phyloP scores from a whole-genome alignment of 2,888 invertebrate genomes.

The Phytoseiulus persimilis region DNA sequence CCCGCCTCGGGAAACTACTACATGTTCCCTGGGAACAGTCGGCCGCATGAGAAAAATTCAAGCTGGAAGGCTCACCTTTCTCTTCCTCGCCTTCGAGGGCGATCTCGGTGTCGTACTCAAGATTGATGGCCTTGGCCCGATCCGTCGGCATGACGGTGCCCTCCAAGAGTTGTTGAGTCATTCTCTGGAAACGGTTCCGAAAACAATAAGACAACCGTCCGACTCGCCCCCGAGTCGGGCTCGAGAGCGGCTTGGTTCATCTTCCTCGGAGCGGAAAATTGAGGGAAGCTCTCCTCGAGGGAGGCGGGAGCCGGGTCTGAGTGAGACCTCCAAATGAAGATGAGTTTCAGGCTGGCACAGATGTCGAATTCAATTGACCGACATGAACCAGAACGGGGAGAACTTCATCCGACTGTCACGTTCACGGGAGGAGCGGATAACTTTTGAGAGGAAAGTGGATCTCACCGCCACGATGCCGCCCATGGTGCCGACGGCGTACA shows the following conservation, averaged over 20 bases:
- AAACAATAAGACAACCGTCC: background rate
- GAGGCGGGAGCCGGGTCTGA: background rate
- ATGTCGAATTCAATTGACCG: background rate
- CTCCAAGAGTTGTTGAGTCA: conserved; percentile 46
- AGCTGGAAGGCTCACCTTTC: background rate
- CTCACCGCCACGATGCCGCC: conserved; percentile 47
- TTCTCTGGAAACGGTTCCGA: conserved; percentile 43
- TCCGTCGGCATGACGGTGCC: conserved; percentile 46
- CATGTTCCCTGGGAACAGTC: too few relatives aligned
- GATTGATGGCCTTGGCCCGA: conserved; percentile 45
- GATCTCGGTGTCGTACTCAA: conserved; percentile 46
- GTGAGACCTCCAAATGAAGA: background rate
- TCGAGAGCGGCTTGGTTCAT: background rate
- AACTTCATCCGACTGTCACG: too few relatives aligned
- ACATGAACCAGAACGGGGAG: background rate
- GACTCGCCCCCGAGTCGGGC: too few relatives aligned
- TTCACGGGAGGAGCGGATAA: too few relatives aligned
- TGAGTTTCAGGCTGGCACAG: background rate
- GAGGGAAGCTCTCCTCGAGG: background rate
- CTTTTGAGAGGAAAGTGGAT: conserved; percentile 38
- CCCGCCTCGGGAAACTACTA: too few relatives aligned
- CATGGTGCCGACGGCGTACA: conserved; percentile 47
- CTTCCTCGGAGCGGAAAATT: background rate
- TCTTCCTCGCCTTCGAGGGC: conserved; percentile 45
- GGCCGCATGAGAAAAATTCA: background rate